These are phyloP conservation scores for Dicentrarchus labrax DNA, from an alignment of 2,113 vertebrate genomes.

Conservation along the genomic window DNA sequence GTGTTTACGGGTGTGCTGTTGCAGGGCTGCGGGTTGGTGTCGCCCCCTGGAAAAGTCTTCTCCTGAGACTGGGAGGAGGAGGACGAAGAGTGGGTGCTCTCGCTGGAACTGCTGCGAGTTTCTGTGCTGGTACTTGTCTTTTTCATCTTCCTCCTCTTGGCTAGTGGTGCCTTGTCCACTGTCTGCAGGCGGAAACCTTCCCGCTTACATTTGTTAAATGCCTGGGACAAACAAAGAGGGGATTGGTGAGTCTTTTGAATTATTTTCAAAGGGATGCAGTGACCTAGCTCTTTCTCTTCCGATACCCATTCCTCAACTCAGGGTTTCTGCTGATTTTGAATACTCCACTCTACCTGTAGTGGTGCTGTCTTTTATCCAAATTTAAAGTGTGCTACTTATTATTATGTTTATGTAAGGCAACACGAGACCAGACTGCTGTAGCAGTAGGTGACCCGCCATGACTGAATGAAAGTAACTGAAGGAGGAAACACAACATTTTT, in stretches of 20 bases:
- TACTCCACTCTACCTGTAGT: neutral
- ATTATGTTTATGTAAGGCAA: neutral
- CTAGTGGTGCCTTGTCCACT: conserved; percentile 90
- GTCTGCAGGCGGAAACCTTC: conserved; percentile 99
- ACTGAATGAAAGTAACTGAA: neutral
- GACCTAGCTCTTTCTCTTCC: neutral
- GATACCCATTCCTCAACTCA: neutral
- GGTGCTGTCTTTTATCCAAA: too few species aligned
- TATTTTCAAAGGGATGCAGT: neutral
- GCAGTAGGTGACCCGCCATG: neutral
- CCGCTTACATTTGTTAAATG: conserved; percentile 98
- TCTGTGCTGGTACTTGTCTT: conserved; percentile 99
- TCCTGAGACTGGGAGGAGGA: conserved; percentile 93
- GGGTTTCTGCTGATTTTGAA: neutral
- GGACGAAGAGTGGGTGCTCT: conserved; percentile 95
- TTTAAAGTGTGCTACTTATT: neutral
- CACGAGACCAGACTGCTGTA: neutral
- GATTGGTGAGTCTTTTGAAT: neutral
- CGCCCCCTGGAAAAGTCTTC: conserved; percentile 82
- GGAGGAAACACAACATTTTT: neutral
- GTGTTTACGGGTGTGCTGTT: conserved; percentile 71
- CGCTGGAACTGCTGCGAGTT: conserved; percentile 97
- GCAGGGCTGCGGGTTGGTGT: conserved; percentile 71
- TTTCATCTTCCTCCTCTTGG: conserved; percentile 98
- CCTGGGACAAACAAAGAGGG: conserved; percentile 80